These are phyloP conservation scores for Oscheius sp. DNA, from an alignment of 2,888 invertebrate species.

Conservation along the genomic window DNA sequence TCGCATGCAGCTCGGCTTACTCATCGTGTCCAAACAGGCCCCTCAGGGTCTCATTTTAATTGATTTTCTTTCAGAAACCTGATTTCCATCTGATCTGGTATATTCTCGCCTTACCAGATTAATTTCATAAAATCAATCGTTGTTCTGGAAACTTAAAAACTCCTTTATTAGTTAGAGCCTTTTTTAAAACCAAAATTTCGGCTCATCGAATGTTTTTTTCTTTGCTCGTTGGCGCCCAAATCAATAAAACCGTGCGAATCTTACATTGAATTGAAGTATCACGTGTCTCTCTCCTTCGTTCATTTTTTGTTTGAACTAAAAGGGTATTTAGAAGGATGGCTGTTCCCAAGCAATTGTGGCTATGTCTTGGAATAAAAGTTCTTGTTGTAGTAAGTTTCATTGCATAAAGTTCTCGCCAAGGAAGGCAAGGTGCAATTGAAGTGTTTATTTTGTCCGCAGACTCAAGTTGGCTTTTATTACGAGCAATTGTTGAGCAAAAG, in stretches of 20 bases:
- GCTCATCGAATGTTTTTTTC: background rate
- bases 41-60: background rate
- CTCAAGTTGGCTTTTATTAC: no score
- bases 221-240: background rate
- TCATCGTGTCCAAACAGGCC: background rate
- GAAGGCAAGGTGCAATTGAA: background rate
- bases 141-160: background rate
- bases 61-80: background rate
- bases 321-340: constrained; percentile 47
- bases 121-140: background rate
- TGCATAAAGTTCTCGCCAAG: background rate
- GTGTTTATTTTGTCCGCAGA: constrained; percentile 9
- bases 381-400: constrained; percentile 61
- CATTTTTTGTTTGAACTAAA: background rate
- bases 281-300: background rate
- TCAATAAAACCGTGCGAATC: background rate
- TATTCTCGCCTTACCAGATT: background rate
- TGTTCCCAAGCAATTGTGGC: constrained; percentile 64
- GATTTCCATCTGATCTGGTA: background rate
- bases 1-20: constrained; percentile 24
- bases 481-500: no score
- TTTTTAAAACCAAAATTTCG: background rate
- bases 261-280: background rate
- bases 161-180: background rate
- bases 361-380: constrained; percentile 60